Evolutionary conservation across 1,140 invertebrate species (phyloP), one percentile per base, ranked within the genome.

Genomic region (Ptiloglossa arizonensis): DNA sequence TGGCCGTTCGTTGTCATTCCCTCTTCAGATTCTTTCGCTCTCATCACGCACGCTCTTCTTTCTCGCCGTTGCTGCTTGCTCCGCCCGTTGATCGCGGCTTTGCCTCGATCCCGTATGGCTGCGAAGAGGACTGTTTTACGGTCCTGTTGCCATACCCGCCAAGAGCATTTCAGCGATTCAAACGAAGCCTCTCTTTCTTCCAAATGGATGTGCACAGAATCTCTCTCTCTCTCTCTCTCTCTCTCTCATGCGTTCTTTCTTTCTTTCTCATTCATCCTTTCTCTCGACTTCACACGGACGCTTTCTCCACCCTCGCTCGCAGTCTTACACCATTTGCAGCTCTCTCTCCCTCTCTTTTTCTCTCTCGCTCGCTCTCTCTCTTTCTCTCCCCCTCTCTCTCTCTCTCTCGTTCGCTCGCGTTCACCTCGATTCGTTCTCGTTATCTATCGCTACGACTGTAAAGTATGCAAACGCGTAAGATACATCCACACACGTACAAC

Each of bases 21-120:
- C 70, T 68, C 67, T 74, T 87, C 77, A 76, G 69, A 80, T 57
- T 76, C 68, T 80, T 75, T 71, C 81, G 78, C 77, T 87, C 80
- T 88, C 85, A n/a, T n/a, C n/a, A 84, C 70, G 67, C 85, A 87
- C 78, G 56, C 81, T 78, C 57, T 52, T n/a, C n/a, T n/a, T n/a
- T n/a, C n/a, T 83, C 69, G 59, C 54, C 35, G 56, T 41, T 32
- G 52, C 56, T 46, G 52, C 59, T 56, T 32, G 50, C 69, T 57
- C 64, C n/a, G 19, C 1, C 24, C 11, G 63, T 68, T 69, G 64
- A 60, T 76, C 68, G 62, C 62, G 44, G 70, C 77, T 74, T 67
- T 79, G 62, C 71, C 63, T 64, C 77, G 71, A 74, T 75, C 54
- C 69, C 59, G 60, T 63, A 66, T 60, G 60, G 69, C 69, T 35